A percentile compares a stretch with the other conserved stretches of the same genome.
phyloP scores from a whole-genome alignment of 2,888 invertebrate genomes.

The Beris morrisii region DNA sequence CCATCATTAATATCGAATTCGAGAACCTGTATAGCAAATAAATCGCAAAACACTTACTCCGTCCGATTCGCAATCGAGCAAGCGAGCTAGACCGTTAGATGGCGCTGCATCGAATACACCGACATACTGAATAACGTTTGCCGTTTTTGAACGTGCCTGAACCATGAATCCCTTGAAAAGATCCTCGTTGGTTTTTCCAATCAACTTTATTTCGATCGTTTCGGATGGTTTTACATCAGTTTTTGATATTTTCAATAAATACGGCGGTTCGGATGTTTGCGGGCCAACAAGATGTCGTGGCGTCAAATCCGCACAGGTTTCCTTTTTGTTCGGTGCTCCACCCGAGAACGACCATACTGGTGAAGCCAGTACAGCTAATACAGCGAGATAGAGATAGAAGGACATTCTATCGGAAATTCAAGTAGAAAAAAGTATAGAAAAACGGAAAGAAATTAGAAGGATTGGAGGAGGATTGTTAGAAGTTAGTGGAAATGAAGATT shows the following conservation, averaged over 20 bases:
- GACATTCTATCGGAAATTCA: slow-evolving; percentile 14
- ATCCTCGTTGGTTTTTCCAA: slow-evolving; percentile 54
- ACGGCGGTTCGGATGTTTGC: slow-evolving; percentile 63
- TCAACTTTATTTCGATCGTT: slow-evolving; percentile 56
- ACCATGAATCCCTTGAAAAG: slow-evolving; percentile 67
- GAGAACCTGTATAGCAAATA: not conserved
- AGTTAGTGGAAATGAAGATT: no score
- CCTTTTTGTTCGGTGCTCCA: slow-evolving; percentile 63
- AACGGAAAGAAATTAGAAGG: no score
- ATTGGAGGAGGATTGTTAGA: no score
- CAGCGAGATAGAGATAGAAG: slow-evolving; percentile 40
- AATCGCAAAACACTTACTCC: slow-evolving; percentile 10
- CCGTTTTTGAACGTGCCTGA: slow-evolving; percentile 61
- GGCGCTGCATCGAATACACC: slow-evolving; percentile 64
- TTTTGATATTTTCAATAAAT: slow-evolving; percentile 59
- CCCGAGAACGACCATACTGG: slow-evolving; percentile 58
- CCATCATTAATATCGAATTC: slow-evolving; percentile 14
- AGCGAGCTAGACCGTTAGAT: slow-evolving; percentile 6
- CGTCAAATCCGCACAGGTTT: slow-evolving; percentile 66
- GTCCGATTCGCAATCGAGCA: slow-evolving; percentile 22
- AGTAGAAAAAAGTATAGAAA: no score
- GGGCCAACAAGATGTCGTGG: slow-evolving; percentile 67
- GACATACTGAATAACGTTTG: slow-evolving; percentile 60
- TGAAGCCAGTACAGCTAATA: slow-evolving; percentile 45
- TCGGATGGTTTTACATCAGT: slow-evolving; percentile 51